Conservation (phyloP, 2,113 vertebrate species). For the Pungitius pungitius region DNA sequence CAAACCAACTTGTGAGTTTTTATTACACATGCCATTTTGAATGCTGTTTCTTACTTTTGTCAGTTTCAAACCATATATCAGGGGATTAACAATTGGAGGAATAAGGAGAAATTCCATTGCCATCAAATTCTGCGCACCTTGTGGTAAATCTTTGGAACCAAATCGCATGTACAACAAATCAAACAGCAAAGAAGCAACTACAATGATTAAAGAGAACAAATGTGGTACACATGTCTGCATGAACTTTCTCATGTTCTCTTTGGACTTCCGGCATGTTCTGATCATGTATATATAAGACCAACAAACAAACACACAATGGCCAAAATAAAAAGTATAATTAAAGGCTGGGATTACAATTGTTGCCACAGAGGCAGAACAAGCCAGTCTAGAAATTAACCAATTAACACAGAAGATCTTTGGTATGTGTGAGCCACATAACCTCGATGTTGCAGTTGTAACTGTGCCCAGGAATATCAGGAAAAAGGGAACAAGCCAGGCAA, state of each 20-base stretch:
- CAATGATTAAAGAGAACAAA: conserved; percentile 18
- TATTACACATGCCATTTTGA: not conserved
- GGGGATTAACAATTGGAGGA: conserved; percentile 42
- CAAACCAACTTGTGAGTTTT: not conserved
- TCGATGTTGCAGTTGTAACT: conserved; percentile 17
- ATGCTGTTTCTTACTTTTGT: conserved; percentile 36
- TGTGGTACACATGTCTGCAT: conserved; percentile 55
- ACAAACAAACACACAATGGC: conserved; percentile 12
- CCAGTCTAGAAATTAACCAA: conserved; percentile 6
- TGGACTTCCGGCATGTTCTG: conserved; percentile 25
- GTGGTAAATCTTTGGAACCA: not conserved
- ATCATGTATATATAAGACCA: conserved; percentile 47
- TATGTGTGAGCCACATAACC: conserved; percentile 46
- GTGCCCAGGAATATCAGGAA: conserved; percentile 7
- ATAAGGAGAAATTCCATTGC: conserved; percentile 44
- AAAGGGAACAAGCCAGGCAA: conserved; percentile 31
- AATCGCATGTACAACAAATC: conserved; percentile 45
- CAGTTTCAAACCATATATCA: conserved; percentile 48
- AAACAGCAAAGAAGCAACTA: conserved; percentile 23
- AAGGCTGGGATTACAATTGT: conserved; percentile 9
- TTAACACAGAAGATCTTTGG: conserved; percentile 53
- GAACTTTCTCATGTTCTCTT: conserved; percentile 35
- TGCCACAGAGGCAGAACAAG: conserved; percentile 33
- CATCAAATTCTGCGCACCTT: conserved; percentile 34
- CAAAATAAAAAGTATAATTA: conserved; percentile 46